Percentiles rank a stretch among this genome's conserved stretches.
phyloP scores from a whole-genome alignment of 2,797 vertebrate genomes.

The Enteromius unitaeniatus region DNA sequence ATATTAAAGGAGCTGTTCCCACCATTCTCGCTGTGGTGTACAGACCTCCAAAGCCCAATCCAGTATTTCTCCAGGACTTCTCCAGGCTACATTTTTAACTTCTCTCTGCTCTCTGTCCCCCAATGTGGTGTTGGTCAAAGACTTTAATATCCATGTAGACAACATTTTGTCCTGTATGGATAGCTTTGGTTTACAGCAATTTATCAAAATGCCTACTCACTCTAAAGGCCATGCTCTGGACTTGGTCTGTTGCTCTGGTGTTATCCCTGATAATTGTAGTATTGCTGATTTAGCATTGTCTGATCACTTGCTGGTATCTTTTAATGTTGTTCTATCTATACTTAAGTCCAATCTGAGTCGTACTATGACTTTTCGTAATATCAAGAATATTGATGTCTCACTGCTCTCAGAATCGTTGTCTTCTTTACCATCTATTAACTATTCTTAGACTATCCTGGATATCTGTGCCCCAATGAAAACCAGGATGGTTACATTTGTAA shows the following conservation, averaged over 20 bases:
- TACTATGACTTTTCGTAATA: too few species aligned
- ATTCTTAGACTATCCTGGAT: too few species aligned
- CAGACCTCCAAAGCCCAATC: background rate
- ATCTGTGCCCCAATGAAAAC: too few species aligned
- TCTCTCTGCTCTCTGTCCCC: too few species aligned
- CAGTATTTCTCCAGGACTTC: background rate
- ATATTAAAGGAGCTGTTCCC: background rate
- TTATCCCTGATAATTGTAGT: background rate
- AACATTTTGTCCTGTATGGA: background rate
- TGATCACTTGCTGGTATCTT: too few species aligned
- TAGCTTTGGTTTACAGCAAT: too few species aligned
- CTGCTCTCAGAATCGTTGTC: too few species aligned
- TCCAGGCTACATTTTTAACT: too few species aligned
- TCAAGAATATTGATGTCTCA: too few species aligned
- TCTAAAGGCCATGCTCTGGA: constrained; percentile 23
- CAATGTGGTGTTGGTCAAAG: background rate
- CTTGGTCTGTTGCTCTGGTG: constrained; percentile 1
- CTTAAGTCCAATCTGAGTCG: too few species aligned
- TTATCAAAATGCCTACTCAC: background rate
- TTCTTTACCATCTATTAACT: too few species aligned
- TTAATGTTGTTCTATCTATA: background rate
- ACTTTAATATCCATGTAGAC: background rate
- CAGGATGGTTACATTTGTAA: too few species aligned
- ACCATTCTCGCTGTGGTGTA: background rate
- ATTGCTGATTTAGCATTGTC: background rate